Evolutionary conservation across 2,888 invertebrate species (phyloP).

Genomic region (Plebejus anna): DNA sequence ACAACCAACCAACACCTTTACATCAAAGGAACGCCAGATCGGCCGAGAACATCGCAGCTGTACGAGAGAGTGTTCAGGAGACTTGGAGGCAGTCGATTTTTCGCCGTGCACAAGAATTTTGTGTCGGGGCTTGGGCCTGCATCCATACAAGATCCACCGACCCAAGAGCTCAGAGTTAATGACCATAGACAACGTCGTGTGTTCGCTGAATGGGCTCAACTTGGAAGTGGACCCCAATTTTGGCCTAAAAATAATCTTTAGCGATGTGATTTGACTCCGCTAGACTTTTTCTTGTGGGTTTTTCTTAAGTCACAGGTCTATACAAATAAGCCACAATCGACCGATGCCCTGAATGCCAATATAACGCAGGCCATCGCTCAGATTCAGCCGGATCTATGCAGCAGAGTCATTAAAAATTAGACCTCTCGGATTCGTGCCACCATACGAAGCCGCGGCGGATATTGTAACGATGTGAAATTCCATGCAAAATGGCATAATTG

Average conservation of each 20-base stretch:
- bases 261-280: conserved; percentile 38
- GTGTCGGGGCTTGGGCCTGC: conserved; percentile 34
- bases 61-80: conserved; percentile 43
- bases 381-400: conserved; percentile 48
- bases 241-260: conserved; percentile 33
- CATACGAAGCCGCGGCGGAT: conserved; percentile 24
- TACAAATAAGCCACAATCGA: conserved; percentile 41
- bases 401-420: conserved; percentile 47
- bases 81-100: conserved; percentile 47
- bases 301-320: conserved; percentile 43
- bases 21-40: conserved; percentile 42
- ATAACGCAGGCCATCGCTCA: conserved; percentile 45
- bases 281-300: conserved; percentile 38
- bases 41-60: conserved; percentile 44
- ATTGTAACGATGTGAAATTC: conserved; percentile 41
- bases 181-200: conserved; percentile 36
- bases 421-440: conserved; percentile 19
- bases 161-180: conserved; percentile 34
- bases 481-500: conserved; percentile 38
- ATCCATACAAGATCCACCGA: conserved; percentile 34
- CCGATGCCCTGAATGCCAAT: conserved; percentile 44
- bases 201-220: conserved; percentile 32
- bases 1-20: conserved; percentile 29
- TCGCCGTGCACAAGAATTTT: conserved; percentile 40
- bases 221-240: conserved; percentile 34